Evolutionary conservation across 2,797 vertebrate genomes (phyloP), one percentile per base, ranked within the genome.

Genomic region (Benthosema pterotum): DNA sequence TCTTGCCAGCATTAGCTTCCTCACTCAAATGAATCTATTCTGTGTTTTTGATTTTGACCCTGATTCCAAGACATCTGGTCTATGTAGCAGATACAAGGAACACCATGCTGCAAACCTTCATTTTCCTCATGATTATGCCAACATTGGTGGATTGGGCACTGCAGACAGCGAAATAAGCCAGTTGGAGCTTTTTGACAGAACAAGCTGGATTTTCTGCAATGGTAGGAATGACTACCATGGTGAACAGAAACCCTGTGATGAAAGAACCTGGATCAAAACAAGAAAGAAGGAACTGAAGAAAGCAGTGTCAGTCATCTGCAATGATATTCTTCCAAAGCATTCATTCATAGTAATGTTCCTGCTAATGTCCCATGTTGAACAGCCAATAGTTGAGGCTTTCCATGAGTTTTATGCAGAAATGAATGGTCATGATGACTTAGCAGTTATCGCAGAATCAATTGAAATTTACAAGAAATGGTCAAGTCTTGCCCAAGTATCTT

Each of bases 21-120:
- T 94, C 64, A 67, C 83, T 75, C 63, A 78, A 57, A 68, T 93
- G 75, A 93, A 92, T 0, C 50, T 91, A 0, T 92, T 94, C 51
- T 94, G 92, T 11, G 90, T 92, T 43, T 93, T 93, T 78, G 93
- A 93, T 57, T 94, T 92, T 52, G 91, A 94, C 59, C 85, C 89
- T 42, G 65, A 91, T 65, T 94, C 92, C 14, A 83, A 78, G 0
- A 54, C 66, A 38, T 85, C 84, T 14, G 92, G 91, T 19, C 11
- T 94, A 16, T 91, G 82, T 14, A 68, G 69, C 0, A 75, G 1
- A 67, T 93, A 89, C 72, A 85, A 79, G 60, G 0, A 88, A 25
- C 79, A 86, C 50, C 92, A 89, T 0, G 71, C 82, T 15, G 63
- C 79, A 25, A 90, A 67, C 54, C 56, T 58, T 0, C 90, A 91